Base-by-base conservation (phyloP, 64 coral and sea anemone genomes). In the Porites australiensis region DNA sequence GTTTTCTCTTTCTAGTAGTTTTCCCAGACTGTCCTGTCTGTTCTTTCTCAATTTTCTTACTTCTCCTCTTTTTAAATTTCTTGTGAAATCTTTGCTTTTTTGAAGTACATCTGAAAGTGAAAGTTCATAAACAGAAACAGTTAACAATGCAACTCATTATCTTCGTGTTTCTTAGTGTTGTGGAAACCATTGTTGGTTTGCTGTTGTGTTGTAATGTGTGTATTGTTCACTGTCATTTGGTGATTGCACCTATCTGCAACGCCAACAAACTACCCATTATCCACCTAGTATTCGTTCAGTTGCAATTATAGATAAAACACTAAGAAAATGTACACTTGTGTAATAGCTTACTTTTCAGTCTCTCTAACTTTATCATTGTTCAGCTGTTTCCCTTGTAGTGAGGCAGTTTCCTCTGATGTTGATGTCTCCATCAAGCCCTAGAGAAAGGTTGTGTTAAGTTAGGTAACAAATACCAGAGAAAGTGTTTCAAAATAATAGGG, bases 361-460 rank as follows among this genome's bases (percentile, higher is more conserved):
- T 7, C 10, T 69, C 69, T 68, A 68, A 23, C 46, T 13, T 2
- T 50, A 8, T 10, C 19, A 50, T 84, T 3, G 20, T 76, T 76
- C 73, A 37, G 27, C 27, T 68, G 18, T 68, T 69, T 51, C 62
- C 22, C 81, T n/a, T 19, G 5, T 4, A 23, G 45, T 50, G 81
- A 65, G 10, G 18, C 44, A 80, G 45, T 3, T 68, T 2, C 27
- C 52, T 67, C 48, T 52, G 62, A 84, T 67, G 13, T 18, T 84
- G 47, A 19, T 84, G 18, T 84, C 64, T 84, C 81, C 62, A 84
- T 68, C 62, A 69, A 22, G 45, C 81, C 81, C 81, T 84, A 5
- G 7, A 46, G 2, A 82, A 8, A 16, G 53, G 53, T 2, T 55
- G 5, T 11, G 27, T 37, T 37, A 37, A 37, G 27, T 37, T 37